Conservation (phyloP, 2,113 vertebrate genomes). For the Nibea coibor region DNA sequence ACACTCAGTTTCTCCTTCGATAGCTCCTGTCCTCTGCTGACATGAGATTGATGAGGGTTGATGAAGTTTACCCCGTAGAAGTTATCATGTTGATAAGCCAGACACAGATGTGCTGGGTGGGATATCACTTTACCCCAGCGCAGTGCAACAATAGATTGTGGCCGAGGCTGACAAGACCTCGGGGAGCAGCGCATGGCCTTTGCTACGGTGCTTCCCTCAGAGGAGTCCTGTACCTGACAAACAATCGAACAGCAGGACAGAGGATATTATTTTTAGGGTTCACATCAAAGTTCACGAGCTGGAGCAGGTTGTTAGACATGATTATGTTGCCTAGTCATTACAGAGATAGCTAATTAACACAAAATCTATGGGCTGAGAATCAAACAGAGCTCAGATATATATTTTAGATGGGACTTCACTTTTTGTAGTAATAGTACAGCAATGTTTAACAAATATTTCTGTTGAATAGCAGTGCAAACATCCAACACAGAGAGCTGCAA, state of each 20-base stretch:
- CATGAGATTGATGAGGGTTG: slow-evolving; percentile 32
- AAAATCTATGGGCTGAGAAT: neutral
- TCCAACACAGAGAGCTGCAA: too few relatives aligned
- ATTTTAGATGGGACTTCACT: too few relatives aligned
- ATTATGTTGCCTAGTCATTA: neutral
- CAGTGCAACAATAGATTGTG: slow-evolving; percentile 83
- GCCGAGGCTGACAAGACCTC: slow-evolving; percentile 81
- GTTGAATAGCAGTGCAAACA: too few relatives aligned
- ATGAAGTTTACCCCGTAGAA: slow-evolving; percentile 42
- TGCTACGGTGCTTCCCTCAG: neutral
- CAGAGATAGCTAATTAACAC: neutral
- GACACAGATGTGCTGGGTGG: slow-evolving; percentile 74
- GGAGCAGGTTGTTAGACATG: too few relatives aligned
- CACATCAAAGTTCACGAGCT: too few relatives aligned
- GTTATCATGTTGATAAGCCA: slow-evolving; percentile 70
- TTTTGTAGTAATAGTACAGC: neutral
- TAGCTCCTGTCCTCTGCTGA: neutral
- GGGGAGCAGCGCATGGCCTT: slow-evolving; percentile 60
- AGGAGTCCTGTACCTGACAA: neutral
- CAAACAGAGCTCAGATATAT: too few relatives aligned
- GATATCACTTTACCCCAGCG: slow-evolving; percentile 83
- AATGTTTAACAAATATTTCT: too few relatives aligned
- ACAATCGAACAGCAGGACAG: neutral
- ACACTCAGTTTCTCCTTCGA: neutral
- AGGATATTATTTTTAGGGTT: too few relatives aligned